A percentile compares a stretch with the other conserved stretches of the same genome.
These are phyloP conservation scores for Metridium senile DNA, from an alignment of 92 coral and sea anemone genomes.

Conservation along the genomic window DNA sequence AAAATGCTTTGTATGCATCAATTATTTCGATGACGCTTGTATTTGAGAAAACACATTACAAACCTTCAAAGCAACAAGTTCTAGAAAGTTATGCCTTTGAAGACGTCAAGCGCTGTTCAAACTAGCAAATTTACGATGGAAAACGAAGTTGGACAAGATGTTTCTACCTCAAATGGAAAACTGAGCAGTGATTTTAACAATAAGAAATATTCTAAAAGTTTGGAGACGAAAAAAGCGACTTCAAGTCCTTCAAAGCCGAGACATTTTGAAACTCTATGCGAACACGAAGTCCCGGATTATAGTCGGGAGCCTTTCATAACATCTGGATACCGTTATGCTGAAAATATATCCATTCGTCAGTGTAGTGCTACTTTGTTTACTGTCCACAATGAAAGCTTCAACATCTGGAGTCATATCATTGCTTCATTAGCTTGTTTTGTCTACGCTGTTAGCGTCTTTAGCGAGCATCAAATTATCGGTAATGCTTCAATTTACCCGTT, in stretches of 20 bases:
- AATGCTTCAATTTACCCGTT: constrained; percentile 79
- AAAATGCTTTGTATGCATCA: too few species aligned
- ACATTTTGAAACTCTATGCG: not conserved
- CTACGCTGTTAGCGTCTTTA: constrained; percentile 53
- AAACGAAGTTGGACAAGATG: not conserved
- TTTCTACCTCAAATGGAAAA: too few species aligned
- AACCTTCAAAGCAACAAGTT: too few species aligned
- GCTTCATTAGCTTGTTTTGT: constrained; percentile 59
- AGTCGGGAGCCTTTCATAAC: constrained; percentile 80
- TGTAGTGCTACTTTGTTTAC: constrained; percentile 74
- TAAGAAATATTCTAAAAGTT: constrained; percentile 1
- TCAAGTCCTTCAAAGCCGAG: too few species aligned
- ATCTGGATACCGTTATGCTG: constrained; percentile 76
- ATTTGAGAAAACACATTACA: too few species aligned
- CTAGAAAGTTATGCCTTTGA: too few species aligned
- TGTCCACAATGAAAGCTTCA: constrained; percentile 76
- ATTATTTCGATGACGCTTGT: too few species aligned
- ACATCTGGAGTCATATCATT: constrained; percentile 90
- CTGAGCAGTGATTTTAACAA: not conserved
- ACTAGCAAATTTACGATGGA: not conserved
- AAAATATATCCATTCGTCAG: constrained; percentile 25
- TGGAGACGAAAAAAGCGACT: not conserved
- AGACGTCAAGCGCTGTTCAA: too few species aligned
- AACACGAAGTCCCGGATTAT: constrained; percentile 53
- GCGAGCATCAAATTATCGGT: constrained; percentile 43